Conservation (phyloP, 1,140 invertebrate genomes). For the Saxidomus purpurata region DNA sequence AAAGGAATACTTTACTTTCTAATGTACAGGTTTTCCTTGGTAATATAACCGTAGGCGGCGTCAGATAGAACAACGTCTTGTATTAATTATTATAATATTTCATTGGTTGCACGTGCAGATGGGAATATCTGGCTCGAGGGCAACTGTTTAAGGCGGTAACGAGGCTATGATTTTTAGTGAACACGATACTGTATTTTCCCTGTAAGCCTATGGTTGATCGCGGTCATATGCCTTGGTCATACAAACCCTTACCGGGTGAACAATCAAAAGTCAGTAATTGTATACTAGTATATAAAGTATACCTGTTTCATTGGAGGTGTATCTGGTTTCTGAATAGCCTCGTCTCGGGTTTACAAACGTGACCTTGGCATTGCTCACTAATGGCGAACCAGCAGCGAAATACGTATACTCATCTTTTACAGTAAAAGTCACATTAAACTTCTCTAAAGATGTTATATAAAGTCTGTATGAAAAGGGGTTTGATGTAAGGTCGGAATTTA, state of each 20-base stretch:
- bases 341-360: slow-evolving; percentile 58
- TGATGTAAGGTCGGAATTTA: slow-evolving; percentile 55
- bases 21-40: no score
- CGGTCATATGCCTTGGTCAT: neutral
- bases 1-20: no score
- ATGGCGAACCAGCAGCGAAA: slow-evolving; percentile 68
- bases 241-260: neutral
- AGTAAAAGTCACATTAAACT: slow-evolving; percentile 68
- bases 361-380: slow-evolving; percentile 65
- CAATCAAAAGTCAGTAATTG: no score
- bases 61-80: no score
- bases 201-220: neutral
- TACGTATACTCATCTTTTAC: slow-evolving; percentile 77
- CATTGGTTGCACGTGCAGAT: no score
- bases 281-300: neutral
- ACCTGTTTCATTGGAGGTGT: slow-evolving; percentile 68
- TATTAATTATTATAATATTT: no score
- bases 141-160: no score
- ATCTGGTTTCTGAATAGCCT: slow-evolving; percentile 20
- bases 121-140: no score
- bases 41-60: no score
- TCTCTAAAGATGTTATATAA: slow-evolving; percentile 60
- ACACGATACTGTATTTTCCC: neutral
- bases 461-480: slow-evolving; percentile 56
- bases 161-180: no score